Percentiles rank a stretch among this genome's conserved stretches.
phyloP scores from a whole-genome alignment of 2,888 invertebrate genomes.

The Sisyra terminalis region DNA sequence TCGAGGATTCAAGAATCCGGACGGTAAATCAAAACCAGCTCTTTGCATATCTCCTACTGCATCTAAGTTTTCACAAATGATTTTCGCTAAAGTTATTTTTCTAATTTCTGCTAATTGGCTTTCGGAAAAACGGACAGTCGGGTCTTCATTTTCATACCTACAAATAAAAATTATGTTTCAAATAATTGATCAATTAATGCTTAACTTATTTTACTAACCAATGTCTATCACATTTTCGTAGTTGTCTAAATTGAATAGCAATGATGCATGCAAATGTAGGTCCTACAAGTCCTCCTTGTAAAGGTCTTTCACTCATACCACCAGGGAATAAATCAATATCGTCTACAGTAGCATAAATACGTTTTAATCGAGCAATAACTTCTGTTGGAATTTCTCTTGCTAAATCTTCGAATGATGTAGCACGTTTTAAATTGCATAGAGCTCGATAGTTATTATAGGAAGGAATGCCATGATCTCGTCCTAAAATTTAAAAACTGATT shows the following conservation, averaged over 20 bases:
- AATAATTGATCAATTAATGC: constrained; percentile 4
- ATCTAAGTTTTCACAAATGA: constrained; percentile 84
- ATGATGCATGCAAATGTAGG: constrained; percentile 92
- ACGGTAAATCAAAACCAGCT: constrained; percentile 78
- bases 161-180: constrained; percentile 11
- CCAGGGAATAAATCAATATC: constrained; percentile 95
- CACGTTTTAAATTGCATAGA: constrained; percentile 75
- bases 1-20: constrained; percentile 79
- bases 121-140: constrained; percentile 63
- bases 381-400: constrained; percentile 73
- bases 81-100: constrained; percentile 68
- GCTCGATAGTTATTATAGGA: constrained; percentile 84
- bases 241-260: constrained; percentile 80
- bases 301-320: constrained; percentile 74
- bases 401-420: constrained; percentile 72
- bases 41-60: constrained; percentile 71
- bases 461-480: constrained; percentile 74
- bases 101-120: constrained; percentile 77
- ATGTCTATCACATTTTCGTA: constrained; percentile 86
- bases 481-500: constrained; percentile 19
- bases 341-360: constrained; percentile 76
- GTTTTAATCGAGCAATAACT: constrained; percentile 60
- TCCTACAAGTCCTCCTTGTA: constrained; percentile 83
- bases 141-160: constrained; percentile 76
- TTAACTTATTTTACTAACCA: constrained; percentile 46